Evolutionary conservation across 1,140 invertebrate species (phyloP).

Genomic region (Bombus consobrinus): DNA sequence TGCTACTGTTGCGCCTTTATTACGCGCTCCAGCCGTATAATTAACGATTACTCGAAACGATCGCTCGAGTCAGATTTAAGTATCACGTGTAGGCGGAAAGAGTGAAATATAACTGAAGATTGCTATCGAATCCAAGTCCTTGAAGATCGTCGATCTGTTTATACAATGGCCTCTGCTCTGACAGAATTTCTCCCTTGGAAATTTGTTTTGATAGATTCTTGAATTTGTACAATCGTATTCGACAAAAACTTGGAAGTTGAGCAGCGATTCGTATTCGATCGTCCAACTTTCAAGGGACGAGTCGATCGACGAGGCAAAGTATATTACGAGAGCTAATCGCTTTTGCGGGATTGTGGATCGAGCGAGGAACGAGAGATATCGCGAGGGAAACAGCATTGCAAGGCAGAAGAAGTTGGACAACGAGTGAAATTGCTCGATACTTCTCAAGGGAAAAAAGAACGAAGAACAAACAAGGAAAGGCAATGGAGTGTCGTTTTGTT

Average conservation of each 20-base stretch:
- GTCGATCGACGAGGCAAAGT: neutral
- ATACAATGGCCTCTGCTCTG: neutral
- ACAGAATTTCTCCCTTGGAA: neutral
- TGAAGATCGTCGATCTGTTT: neutral
- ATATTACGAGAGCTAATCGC: neutral
- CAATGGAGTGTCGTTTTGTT: neutral
- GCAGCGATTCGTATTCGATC: neutral
- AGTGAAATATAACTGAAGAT: too few species aligned
- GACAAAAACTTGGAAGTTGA: too few species aligned
- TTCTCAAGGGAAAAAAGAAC: neutral
- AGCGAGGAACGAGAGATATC: neutral
- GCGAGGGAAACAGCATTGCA: neutral
- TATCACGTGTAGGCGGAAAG: neutral
- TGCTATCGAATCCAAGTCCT: neutral
- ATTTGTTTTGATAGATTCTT: neutral
- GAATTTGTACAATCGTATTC: neutral
- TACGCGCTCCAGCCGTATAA: neutral
- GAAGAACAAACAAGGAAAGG: neutral
- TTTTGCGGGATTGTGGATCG: neutral
- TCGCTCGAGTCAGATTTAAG: neutral
- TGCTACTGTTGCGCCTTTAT: neutral
- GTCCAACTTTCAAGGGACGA: neutral
- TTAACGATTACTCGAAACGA: neutral
- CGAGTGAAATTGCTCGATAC: neutral
- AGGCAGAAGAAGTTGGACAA: neutral